Evolutionary conservation across 2,888 invertebrate genomes (phyloP).

Genomic region (Caenorhabditis parvicauda): DNA sequence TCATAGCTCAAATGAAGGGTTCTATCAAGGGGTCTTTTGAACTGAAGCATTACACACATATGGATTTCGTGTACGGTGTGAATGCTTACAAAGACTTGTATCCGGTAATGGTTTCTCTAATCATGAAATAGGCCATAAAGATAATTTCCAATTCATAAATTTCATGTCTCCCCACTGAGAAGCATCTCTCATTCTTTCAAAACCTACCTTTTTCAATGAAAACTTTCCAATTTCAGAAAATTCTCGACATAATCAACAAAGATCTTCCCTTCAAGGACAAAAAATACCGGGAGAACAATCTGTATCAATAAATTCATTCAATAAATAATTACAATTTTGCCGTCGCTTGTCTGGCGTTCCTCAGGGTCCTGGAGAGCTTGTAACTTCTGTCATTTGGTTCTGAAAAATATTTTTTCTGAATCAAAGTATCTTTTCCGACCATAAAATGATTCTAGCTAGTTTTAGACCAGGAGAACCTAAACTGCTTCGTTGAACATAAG

Average conservation of each 20-base stretch:
- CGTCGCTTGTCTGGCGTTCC: background rate
- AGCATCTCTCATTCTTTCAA: too few relatives aligned
- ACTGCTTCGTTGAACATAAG: too few relatives aligned
- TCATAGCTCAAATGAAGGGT: constrained; percentile 32
- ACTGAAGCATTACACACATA: constrained; percentile 38
- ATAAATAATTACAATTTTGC: background rate
- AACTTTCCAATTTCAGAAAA: background rate
- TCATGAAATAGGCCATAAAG: background rate
- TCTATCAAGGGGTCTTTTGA: constrained; percentile 31
- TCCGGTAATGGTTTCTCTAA: constrained; percentile 6
- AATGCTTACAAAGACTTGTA: constrained; percentile 37
- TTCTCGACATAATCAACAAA: background rate
- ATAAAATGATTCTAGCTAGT: too few relatives aligned
- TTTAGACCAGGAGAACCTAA: too few relatives aligned
- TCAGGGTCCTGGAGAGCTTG: constrained; percentile 9
- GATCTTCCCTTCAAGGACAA: too few relatives aligned
- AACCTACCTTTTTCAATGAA: too few relatives aligned
- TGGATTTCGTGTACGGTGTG: constrained; percentile 40
- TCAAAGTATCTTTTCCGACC: too few relatives aligned
- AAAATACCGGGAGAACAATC: background rate
- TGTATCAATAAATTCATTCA: background rate
- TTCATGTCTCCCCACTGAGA: too few relatives aligned
- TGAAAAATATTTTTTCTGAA: constrained; percentile 1
- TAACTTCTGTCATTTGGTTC: constrained; percentile 21
- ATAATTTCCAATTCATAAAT: constrained; percentile 7